A percentile compares a stretch with the other conserved stretches of the same genome.
These are phyloP conservation scores for Polydrusus tereticollis DNA, from an alignment of 2,888 invertebrate genomes.

Conservation along the genomic window DNA sequence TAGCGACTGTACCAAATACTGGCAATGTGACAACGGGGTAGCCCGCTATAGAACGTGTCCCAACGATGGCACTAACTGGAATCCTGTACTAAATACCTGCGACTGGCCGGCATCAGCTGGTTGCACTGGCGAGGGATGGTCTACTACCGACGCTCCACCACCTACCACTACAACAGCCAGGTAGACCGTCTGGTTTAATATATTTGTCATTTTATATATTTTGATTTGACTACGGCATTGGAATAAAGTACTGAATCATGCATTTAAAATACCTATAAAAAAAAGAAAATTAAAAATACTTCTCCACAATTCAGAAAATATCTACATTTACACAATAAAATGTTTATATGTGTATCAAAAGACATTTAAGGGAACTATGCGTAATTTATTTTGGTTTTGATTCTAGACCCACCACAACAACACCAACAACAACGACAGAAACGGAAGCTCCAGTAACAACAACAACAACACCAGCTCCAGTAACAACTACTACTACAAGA, in stretches of 20 bases:
- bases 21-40: constrained; percentile 47
- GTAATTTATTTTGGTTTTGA: too few species aligned
- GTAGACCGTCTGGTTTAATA: too few species aligned
- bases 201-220: too few species aligned
- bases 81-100: constrained; percentile 42
- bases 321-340: too few species aligned
- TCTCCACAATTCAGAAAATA: too few species aligned
- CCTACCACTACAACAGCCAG: background rate
- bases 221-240: too few species aligned
- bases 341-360: too few species aligned
- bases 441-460: background rate
- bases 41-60: constrained; percentile 37
- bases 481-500: background rate
- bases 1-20: constrained; percentile 49
- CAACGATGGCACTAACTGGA: constrained; percentile 30
- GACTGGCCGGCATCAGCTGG: constrained; percentile 45
- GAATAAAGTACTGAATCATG: too few species aligned
- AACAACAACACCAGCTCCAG: background rate
- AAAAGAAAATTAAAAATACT: too few species aligned
- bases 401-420: background rate
- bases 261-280: too few species aligned
- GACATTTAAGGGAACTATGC: too few species aligned
- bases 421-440: background rate
- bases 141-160: background rate
- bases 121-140: constrained; percentile 15